These are phyloP conservation scores for Xenops minutus DNA, from an alignment of 2,797 vertebrate species.

Conservation along the genomic window DNA sequence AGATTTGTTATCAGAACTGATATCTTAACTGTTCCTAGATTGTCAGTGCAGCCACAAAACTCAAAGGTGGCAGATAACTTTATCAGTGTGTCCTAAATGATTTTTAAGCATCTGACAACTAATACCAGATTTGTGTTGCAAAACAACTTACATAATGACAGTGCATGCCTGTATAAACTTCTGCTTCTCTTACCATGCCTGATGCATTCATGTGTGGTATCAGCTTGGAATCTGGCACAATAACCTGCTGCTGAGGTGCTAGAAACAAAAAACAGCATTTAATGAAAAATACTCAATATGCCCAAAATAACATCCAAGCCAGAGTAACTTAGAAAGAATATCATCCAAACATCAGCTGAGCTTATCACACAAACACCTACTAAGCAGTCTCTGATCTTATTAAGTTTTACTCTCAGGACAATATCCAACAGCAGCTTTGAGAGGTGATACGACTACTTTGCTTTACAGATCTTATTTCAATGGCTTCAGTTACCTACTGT, in stretches of 20 bases:
- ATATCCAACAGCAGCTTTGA: background rate
- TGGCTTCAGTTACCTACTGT: background rate
- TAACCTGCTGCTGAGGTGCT: slow-evolving; percentile 95
- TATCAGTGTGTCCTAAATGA: background rate
- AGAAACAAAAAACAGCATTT: slow-evolving; percentile 15
- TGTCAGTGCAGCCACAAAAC: background rate
- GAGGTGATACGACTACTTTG: background rate
- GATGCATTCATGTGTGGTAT: slow-evolving; percentile 94
- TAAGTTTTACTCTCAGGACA: background rate
- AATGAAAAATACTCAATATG: background rate
- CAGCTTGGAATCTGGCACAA: slow-evolving; percentile 93
- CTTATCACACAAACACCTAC: background rate
- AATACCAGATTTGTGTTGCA: background rate
- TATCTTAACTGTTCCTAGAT: background rate
- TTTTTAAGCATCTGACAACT: background rate
- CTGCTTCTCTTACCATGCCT: slow-evolving; percentile 87
- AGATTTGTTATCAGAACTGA: background rate
- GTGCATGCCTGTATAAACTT: background rate
- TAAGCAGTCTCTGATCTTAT: background rate
- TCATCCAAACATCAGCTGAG: background rate
- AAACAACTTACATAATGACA: background rate
- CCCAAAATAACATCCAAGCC: background rate
- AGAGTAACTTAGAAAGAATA: background rate
- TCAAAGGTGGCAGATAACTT: background rate
- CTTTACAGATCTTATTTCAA: background rate